Evolutionary conservation across 1,140 invertebrate species (phyloP).

Genomic region (Brachionus koreanus): DNA sequence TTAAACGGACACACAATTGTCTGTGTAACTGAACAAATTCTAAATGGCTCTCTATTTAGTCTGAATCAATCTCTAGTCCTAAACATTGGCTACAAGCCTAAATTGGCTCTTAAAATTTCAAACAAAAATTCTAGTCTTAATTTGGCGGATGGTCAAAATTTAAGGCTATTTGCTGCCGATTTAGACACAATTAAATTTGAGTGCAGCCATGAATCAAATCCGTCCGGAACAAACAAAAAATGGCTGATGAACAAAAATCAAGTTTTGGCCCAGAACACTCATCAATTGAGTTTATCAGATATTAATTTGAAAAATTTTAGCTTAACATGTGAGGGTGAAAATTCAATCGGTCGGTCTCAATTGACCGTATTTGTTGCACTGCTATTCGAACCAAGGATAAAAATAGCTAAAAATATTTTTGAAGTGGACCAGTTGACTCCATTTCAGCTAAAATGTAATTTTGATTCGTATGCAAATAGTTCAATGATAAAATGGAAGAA

Average conservation of each 20-base stretch:
- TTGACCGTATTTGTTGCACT: neutral
- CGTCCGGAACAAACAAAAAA: neutral
- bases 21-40: neutral
- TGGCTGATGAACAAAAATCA: neutral
- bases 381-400: neutral
- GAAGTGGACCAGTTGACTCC: neutral
- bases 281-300: neutral
- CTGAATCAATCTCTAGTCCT: neutral
- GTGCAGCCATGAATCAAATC: constrained; percentile 8
- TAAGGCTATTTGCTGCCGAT: neutral
- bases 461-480: neutral
- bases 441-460: constrained; percentile 6
- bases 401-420: neutral
- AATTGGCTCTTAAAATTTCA: neutral
- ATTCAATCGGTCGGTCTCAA: neutral
- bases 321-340: neutral
- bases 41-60: neutral
- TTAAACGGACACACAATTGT: neutral
- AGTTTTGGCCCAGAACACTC: neutral
- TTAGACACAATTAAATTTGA: neutral
- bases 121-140: neutral
- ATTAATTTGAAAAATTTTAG: neutral
- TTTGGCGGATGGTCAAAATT: neutral
- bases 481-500: neutral
- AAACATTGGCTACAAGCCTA: neutral